phyloP scores from a whole-genome alignment of 2,113 vertebrate species.

The Poeciliopsis retropinna region DNA sequence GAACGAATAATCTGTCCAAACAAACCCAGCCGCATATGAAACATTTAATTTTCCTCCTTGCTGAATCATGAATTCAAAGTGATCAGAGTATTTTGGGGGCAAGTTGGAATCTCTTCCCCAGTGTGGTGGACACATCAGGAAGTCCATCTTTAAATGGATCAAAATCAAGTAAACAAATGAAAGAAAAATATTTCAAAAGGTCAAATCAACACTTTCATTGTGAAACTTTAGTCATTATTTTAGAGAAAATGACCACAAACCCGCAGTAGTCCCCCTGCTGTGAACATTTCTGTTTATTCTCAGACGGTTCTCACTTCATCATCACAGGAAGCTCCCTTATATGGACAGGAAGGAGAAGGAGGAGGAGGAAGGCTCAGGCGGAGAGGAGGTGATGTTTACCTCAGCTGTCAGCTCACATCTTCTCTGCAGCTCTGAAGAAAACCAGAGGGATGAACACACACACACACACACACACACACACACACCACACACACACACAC shows the following conservation, averaged over 20 bases:
- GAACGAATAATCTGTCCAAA: not conserved
- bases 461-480: constrained; percentile 9
- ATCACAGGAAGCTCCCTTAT: constrained; percentile 64
- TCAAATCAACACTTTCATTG: not conserved
- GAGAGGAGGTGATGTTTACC: constrained; percentile 55
- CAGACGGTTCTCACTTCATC: constrained; percentile 16
- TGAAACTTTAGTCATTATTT: not conserved
- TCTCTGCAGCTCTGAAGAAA: constrained; percentile 37
- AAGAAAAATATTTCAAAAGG: not conserved
- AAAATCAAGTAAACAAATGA: not conserved
- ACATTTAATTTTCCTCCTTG: not conserved
- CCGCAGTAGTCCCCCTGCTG: not conserved
- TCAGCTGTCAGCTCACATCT: constrained; percentile 36
- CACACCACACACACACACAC: constrained; percentile 19
- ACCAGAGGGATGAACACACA: constrained; percentile 33
- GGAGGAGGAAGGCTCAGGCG: not conserved
- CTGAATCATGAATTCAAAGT: not conserved
- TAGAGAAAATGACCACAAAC: not conserved
- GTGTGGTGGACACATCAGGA: not conserved
- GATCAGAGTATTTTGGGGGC: not conserved
- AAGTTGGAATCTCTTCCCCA: not conserved
- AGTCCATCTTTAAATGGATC: not conserved
- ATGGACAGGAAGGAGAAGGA: constrained; percentile 54
- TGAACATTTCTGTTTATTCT: constrained; percentile 10
- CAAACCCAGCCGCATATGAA: too few relatives aligned